Percentiles rank a stretch among this genome's conserved stretches.
These are phyloP conservation scores for Tragelaphus eurycerus DNA, from an alignment of 2,797 vertebrate species.

Conservation along the genomic window DNA sequence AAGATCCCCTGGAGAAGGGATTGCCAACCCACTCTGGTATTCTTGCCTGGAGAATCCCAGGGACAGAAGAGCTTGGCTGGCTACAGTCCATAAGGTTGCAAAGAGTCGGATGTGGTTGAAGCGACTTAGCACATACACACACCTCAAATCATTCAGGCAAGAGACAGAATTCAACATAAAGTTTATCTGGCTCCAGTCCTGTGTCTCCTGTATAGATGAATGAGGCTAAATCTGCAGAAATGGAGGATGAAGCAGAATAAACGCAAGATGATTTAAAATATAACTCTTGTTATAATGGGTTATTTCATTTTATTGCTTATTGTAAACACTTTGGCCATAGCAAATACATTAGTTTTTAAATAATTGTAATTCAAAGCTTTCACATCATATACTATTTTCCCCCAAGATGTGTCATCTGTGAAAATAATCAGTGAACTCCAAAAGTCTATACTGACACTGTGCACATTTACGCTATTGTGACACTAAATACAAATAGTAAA, in stretches of 20 bases:
- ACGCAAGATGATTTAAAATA: not conserved
- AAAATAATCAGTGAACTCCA: slow-evolving; percentile 40
- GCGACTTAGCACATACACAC: accelerated
- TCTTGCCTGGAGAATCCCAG: not conserved
- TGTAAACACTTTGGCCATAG: slow-evolving; percentile 28
- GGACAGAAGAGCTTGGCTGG: not conserved
- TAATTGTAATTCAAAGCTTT: slow-evolving; percentile 31
- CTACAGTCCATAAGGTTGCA: not conserved
- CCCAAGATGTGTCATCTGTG: not conserved
- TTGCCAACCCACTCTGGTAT: not conserved
- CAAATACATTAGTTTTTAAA: slow-evolving; percentile 56
- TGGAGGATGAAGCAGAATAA: not conserved
- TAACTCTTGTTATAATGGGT: not conserved
- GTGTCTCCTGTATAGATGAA: not conserved
- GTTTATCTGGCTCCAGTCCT: not conserved
- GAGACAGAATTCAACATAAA: slow-evolving; percentile 7
- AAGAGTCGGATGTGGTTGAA: not conserved
- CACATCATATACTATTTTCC: not conserved
- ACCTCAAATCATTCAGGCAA: not conserved
- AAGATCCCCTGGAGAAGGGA: not conserved
- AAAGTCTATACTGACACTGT: not conserved
- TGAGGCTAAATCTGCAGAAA: not conserved
- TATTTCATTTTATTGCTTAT: slow-evolving; percentile 65
- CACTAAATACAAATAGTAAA: slow-evolving; percentile 24
- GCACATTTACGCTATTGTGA: not conserved